Conservation (phyloP, 2,797 vertebrate genomes). For the Aulostomus chinensis region DNA sequence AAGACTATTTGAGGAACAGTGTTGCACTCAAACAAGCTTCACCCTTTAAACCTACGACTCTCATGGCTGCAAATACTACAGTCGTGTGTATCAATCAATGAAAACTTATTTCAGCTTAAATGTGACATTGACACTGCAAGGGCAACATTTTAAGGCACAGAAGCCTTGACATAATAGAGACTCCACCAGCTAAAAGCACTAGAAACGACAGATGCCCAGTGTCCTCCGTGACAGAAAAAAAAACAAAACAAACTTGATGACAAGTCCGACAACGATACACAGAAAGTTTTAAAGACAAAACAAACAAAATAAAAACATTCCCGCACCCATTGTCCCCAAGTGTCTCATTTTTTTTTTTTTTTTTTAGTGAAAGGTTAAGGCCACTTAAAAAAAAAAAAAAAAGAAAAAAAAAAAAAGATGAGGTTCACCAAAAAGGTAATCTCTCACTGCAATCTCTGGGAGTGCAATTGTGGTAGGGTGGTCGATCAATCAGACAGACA, state of each 20-base stretch:
- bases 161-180: conserved; percentile 87
- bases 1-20: conserved; percentile 60
- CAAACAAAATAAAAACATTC: conserved; percentile 41
- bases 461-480: conserved; percentile 79
- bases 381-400: conserved; percentile 87
- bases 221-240: conserved; percentile 62
- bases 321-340: conserved; percentile 74
- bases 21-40: conserved; percentile 59
- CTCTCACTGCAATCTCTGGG: conserved; percentile 84
- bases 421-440: conserved; percentile 83
- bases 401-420: too few relatives aligned
- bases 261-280: conserved; percentile 62
- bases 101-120: conserved; percentile 44
- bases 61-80: conserved; percentile 47
- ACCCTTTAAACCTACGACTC: conserved; percentile 53
- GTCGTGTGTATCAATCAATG: conserved; percentile 52
- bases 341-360: conserved; percentile 75
- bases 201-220: conserved; percentile 80
- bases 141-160: conserved; percentile 86
- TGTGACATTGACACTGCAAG: conserved; percentile 71
- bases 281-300: conserved; percentile 39
- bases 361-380: conserved; percentile 84
- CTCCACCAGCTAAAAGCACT: conserved; percentile 84
- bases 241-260: conserved; percentile 62
- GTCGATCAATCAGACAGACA: conserved; percentile 57